Conservation (phyloP, 1,140 invertebrate genomes). For the Brachionus paranguensis region DNA sequence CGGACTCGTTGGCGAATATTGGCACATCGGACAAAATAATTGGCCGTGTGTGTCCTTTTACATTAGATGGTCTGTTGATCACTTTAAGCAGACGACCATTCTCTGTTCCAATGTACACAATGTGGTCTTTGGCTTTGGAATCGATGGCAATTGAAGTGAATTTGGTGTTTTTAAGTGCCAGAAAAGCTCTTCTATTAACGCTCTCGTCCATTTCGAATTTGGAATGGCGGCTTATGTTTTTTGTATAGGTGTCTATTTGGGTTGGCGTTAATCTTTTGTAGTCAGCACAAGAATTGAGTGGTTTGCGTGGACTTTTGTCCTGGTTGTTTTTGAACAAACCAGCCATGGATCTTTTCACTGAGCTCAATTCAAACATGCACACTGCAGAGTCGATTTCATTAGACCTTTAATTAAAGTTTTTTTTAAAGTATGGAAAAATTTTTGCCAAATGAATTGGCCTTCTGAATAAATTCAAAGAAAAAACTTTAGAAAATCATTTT, state of each 20-base stretch:
- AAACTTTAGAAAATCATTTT: too few species aligned
- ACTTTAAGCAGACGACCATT: neutral
- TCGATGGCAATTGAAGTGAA: conserved; percentile 26
- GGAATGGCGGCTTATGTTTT: neutral
- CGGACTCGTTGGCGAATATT: neutral
- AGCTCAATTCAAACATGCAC: neutral
- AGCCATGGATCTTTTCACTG: neutral
- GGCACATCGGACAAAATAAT: neutral
- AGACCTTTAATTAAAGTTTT: neutral
- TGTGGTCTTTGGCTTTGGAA: neutral
- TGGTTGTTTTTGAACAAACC: neutral
- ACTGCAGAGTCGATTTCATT: conserved; percentile 19
- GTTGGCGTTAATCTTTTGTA: neutral
- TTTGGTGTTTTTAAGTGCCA: conserved; percentile 21
- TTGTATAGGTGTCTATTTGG: neutral
- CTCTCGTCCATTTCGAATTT: conserved; percentile 30
- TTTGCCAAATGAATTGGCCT: too few species aligned
- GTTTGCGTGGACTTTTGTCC: neutral
- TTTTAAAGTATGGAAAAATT: too few species aligned
- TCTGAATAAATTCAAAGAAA: too few species aligned
- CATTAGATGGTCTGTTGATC: neutral
- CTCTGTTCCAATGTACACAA: neutral
- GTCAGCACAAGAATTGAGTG: neutral
- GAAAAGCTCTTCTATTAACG: conserved; percentile 1
- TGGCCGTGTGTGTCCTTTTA: neutral